Conservation (phyloP, 2,888 invertebrate species). For the Drosophila merina region DNA sequence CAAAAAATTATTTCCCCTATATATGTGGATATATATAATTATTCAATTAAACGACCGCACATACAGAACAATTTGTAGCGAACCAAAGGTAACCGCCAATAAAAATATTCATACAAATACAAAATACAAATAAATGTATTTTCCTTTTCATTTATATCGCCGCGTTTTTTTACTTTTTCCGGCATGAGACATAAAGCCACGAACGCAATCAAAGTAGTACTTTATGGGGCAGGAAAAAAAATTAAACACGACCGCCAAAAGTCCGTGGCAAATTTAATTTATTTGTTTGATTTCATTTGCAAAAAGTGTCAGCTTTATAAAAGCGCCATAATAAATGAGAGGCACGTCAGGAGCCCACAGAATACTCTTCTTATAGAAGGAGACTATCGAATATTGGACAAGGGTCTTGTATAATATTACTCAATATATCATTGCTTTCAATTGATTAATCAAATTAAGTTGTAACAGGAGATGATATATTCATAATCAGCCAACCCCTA, state of each 20-base stretch:
- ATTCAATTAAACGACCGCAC: constrained; percentile 73
- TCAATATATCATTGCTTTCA: not conserved
- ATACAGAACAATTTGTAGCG: constrained; percentile 45
- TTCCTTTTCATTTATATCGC: constrained; percentile 27
- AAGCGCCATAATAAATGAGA: constrained; percentile 43
- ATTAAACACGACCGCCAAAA: constrained; percentile 31
- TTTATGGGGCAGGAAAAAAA: constrained; percentile 37
- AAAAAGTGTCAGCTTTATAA: constrained; percentile 30
- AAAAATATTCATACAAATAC: constrained; percentile 57
- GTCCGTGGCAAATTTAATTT: constrained; percentile 55
- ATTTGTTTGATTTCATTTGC: constrained; percentile 53
- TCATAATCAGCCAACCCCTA: not conserved
- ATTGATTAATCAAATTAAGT: not conserved
- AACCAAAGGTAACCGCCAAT: constrained; percentile 67
- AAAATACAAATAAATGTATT: constrained; percentile 35
- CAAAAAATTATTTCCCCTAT: constrained; percentile 36
- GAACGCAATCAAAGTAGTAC: constrained; percentile 48
- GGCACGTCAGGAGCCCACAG: not conserved
- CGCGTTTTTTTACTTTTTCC: constrained; percentile 32
- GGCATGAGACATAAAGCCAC: constrained; percentile 36
- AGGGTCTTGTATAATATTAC: not conserved
- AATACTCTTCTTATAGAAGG: not conserved
- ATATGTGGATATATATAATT: constrained; percentile 50
- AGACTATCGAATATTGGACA: not conserved
- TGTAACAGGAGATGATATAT: not conserved